phyloP scores from a whole-genome alignment of 2,888 invertebrate genomes.

The Ecliptopera silaceata region DNA sequence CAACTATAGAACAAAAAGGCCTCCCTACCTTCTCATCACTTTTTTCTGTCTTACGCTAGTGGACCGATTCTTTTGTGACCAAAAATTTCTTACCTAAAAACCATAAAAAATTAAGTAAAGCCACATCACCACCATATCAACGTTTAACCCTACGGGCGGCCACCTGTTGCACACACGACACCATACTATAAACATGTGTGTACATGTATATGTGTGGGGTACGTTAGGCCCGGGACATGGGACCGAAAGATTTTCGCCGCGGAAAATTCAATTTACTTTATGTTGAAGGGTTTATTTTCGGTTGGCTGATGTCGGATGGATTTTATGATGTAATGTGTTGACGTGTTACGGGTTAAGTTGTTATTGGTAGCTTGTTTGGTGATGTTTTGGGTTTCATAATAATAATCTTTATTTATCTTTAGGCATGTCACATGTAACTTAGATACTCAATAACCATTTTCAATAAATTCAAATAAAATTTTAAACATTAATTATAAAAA shows the following conservation, averaged over 20 bases:
- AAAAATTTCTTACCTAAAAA: no score
- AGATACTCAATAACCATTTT: no score
- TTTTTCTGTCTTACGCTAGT: no score
- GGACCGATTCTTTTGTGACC: no score
- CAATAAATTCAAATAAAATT: no score
- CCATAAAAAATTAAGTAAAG: slow-evolving; percentile 52
- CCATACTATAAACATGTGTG: slow-evolving; percentile 41
- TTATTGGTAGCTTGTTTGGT: neutral
- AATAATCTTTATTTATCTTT: no score
- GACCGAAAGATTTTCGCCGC: slow-evolving; percentile 49
- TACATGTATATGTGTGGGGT: slow-evolving; percentile 23
- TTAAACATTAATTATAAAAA: no score
- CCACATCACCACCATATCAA: slow-evolving; percentile 44
- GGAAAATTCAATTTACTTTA: slow-evolving; percentile 73
- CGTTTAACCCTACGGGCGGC: slow-evolving; percentile 80
- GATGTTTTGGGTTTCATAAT: neutral
- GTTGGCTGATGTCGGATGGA: slow-evolving; percentile 44
- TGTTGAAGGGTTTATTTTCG: slow-evolving; percentile 67
- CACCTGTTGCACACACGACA: slow-evolving; percentile 81
- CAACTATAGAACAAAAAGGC: no score
- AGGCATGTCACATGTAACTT: no score
- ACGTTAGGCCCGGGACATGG: slow-evolving; percentile 48
- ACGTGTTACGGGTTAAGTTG: slow-evolving; percentile 3
- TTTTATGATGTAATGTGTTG: slow-evolving; percentile 11
- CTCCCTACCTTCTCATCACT: no score